These are phyloP conservation scores for Eurytoma californica DNA, from an alignment of 2,888 invertebrate genomes.

Conservation along the genomic window DNA sequence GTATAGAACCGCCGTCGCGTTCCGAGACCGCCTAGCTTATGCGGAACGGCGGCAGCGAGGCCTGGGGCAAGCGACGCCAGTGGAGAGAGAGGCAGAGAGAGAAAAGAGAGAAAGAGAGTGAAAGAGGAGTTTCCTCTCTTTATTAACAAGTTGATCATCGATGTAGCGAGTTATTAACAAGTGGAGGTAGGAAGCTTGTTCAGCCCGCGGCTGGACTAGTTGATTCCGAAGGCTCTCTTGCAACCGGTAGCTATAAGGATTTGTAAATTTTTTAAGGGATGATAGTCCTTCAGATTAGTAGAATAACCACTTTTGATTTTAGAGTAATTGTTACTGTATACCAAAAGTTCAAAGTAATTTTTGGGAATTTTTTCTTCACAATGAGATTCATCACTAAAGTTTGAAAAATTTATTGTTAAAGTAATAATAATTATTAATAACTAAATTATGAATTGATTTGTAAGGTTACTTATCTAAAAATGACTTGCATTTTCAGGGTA, in stretches of 20 bases:
- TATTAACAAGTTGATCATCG: conserved; percentile 56
- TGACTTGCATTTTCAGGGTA: too few species aligned
- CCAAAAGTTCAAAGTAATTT: too few species aligned
- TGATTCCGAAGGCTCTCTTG: background rate
- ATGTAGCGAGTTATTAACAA: conserved; percentile 49
- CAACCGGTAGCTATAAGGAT: background rate
- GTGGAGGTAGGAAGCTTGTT: conserved; percentile 34
- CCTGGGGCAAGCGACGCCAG: conserved; percentile 14
- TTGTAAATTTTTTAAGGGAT: background rate
- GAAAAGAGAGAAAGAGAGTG: background rate
- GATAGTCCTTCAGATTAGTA: background rate
- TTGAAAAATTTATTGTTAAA: too few species aligned
- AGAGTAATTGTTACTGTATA: background rate
- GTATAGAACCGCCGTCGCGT: conserved; percentile 17
- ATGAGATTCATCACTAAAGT: background rate
- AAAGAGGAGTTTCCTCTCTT: conserved; percentile 33
- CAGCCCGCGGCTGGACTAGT: conserved; percentile 25
- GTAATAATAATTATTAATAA: too few species aligned
- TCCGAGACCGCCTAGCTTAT: conserved; percentile 26
- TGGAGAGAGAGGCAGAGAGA: background rate
- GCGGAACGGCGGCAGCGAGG: background rate
- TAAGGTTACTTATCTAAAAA: too few species aligned
- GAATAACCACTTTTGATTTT: too few species aligned
- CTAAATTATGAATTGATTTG: too few species aligned
- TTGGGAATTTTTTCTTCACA: background rate